phyloP scores from a whole-genome alignment of 2,797 vertebrate species.

The Peromyscus nudipes region DNA sequence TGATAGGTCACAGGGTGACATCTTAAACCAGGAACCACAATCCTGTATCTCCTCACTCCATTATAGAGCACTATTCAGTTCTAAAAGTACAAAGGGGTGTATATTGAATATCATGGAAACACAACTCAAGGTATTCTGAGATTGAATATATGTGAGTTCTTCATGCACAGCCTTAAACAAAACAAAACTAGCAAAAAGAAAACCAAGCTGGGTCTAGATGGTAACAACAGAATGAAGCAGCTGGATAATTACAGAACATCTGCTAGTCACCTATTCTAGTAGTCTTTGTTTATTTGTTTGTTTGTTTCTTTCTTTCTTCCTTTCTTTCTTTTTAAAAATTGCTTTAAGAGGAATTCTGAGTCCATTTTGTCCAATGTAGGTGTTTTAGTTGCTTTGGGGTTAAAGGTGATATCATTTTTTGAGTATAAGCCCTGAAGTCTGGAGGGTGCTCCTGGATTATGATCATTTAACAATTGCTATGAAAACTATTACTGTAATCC shows the following conservation, averaged over 20 bases:
- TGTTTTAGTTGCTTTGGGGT: neutral
- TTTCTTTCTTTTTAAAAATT: neutral
- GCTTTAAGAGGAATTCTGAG: conserved; percentile 21
- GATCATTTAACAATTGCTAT: neutral
- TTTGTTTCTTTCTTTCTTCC: too few relatives aligned
- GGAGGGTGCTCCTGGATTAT: neutral
- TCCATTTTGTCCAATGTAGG: neutral
- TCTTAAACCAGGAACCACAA: neutral
- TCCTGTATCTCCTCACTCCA: neutral
- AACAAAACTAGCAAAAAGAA: neutral
- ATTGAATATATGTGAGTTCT: neutral
- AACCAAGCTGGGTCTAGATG: neutral
- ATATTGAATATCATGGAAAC: neutral
- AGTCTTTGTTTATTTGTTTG: too few relatives aligned
- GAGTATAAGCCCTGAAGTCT: neutral
- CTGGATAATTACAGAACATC: neutral
- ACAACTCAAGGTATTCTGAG: neutral
- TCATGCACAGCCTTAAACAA: neutral
- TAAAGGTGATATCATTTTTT: neutral
- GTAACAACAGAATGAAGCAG: neutral
- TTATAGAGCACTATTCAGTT: neutral
- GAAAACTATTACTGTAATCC: neutral
- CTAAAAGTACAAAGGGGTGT: neutral
- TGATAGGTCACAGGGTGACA: neutral
- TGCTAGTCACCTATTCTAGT: neutral